Evolutionary conservation across 2,888 invertebrate genomes (phyloP), one percentile per base, ranked within the genome.

Genomic region (Orthosia gothica): DNA sequence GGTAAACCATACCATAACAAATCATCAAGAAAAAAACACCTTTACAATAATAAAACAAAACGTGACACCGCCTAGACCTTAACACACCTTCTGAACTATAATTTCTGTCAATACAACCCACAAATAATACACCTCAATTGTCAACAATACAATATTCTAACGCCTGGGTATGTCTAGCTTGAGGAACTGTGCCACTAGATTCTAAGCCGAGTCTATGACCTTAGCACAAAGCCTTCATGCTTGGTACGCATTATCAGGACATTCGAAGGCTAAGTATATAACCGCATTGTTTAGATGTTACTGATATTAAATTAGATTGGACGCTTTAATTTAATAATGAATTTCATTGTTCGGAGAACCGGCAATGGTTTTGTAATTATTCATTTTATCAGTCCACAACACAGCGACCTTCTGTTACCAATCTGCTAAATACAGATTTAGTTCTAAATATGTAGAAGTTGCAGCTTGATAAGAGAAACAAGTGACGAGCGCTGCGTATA

Each of bases 221-320:
- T 80, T 65, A 79, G 62, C 0, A 18, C 40, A 57, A 70, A 84
- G 54, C 74, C 81, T 84, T 83, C 76, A 65, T 32, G 49, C n/a
- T 61, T 63, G 16, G 23, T 70, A 73, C 64, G 63, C 76, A 59
- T 70, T 76, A 76, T 72, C 81, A 74, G 81, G 64, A 52, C 57
- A 67, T 58, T 76, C 62, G 47, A 71, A 45, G 52, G 63, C 68
- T 58, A 55, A 63, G 32, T 52, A 57, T 20, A 63, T 26, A 84
- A 81, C 73, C 64, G 79, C 79, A 84, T 83, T 79, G 82, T 84
- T 79, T 20, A 74, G 45, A 83, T 78, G 74, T 54, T 26, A 58
- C 5, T 59, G 5, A 13, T 63, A 54, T 78, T 64, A 45, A 63
- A 77, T 70, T 57, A 40, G 9, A 57, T 67, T 70, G 18, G 32